These are phyloP conservation scores for Cryptoleucopteryx plumbea DNA, from an alignment of 2,113 vertebrate genomes.

Conservation along the genomic window DNA sequence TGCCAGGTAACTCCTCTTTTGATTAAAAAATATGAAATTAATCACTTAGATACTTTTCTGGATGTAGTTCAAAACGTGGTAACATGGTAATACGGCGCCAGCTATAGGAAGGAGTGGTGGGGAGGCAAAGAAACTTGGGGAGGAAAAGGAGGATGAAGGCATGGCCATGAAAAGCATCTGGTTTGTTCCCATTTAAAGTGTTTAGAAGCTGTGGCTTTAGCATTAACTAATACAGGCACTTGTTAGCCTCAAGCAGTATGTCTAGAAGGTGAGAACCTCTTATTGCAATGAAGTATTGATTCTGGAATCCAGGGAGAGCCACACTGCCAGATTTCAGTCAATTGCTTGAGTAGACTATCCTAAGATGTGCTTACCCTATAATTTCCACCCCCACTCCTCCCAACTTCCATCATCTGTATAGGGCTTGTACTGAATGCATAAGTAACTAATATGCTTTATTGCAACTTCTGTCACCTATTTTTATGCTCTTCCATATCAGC, in stretches of 20 bases:
- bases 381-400: background rate
- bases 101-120: background rate
- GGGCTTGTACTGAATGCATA: background rate
- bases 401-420: background rate
- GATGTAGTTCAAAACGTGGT: background rate
- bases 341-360: background rate
- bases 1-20: background rate
- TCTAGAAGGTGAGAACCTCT: background rate
- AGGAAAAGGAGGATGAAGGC: background rate
- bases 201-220: background rate
- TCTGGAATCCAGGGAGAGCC: background rate
- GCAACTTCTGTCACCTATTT: background rate
- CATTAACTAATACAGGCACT: background rate
- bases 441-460: background rate
- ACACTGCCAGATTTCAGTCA: constrained; percentile 8
- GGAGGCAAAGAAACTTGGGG: background rate
- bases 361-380: background rate
- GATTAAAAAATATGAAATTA: background rate
- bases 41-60: background rate
- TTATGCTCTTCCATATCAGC: background rate
- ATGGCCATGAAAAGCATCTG: background rate
- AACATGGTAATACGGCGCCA: background rate
- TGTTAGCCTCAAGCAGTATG: background rate
- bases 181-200: background rate
- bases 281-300: constrained; percentile 20